These are phyloP conservation scores for Eristalis tenax DNA, from an alignment of 2,888 invertebrate species.

Conservation along the genomic window DNA sequence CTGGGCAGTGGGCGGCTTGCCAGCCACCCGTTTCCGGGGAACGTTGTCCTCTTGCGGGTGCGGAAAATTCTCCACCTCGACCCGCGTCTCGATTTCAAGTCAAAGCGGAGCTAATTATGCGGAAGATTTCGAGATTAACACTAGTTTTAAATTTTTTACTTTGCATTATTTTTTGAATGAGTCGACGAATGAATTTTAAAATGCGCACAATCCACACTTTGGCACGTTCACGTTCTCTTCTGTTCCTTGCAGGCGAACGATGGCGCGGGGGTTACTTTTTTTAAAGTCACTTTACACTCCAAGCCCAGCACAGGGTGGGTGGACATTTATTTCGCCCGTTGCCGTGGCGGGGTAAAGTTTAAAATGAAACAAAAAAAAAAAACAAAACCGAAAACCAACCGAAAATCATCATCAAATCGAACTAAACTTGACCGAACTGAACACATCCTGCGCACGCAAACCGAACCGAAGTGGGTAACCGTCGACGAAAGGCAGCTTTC, in stretches of 20 bases:
- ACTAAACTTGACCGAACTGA: constrained; percentile 22
- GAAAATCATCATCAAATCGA: constrained; percentile 51
- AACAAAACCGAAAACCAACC: too few species aligned
- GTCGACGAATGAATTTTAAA: constrained; percentile 40
- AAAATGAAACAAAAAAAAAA: neutral
- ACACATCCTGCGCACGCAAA: constrained; percentile 64
- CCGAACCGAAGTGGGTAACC: neutral
- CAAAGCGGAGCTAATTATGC: neutral
- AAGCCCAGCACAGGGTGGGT: neutral
- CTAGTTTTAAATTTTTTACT: neutral
- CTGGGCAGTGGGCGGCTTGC: neutral
- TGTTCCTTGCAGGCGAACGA: neutral
- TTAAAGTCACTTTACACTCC: neutral
- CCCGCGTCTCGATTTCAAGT: neutral
- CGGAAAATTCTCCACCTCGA: neutral
- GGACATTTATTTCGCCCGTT: neutral
- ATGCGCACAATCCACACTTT: constrained; percentile 64
- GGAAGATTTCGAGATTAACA: constrained; percentile 36
- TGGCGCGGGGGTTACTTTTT: neutral
- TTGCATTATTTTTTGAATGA: neutral
- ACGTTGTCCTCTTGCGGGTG: neutral
- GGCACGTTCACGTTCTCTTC: neutral
- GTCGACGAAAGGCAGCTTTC: constrained; percentile 38
- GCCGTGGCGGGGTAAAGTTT: neutral
- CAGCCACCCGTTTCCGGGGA: neutral